Base-by-base conservation (phyloP, 1,140 invertebrate species). In the Hetaerina americana region DNA sequence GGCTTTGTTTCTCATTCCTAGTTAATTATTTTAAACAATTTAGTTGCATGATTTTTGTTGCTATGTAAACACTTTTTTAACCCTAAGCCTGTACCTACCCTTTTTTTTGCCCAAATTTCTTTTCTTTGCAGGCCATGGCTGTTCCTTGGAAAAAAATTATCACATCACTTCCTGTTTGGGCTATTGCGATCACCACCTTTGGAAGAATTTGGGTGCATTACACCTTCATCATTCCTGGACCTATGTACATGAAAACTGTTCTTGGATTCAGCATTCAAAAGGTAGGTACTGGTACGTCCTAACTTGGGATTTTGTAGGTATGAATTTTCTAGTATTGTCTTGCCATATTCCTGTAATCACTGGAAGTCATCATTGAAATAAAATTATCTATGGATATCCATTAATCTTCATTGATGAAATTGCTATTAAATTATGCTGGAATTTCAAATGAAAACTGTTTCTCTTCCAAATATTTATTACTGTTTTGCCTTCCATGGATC, bases 101-200 rank as follows among this genome's bases (percentile, higher is more conserved):
- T 24, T n/a, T 70, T 70, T 70, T 25, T 72, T 72, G 0, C 27
- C 18, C 26, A 15, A 10, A 71, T 72, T 27, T 26, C 66, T 26
- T 26, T 22, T 24, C 69, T 73, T 71, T 73, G 72, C 28, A 83
- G 84, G 77, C 77, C 71, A 75, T 83, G 76, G 76, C 78, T 40
- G 87, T 89, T 15, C 93, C 93, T 12, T 95, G 92, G 92, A 82
- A 80, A 66, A 79, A 84, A 5, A 92, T 96, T 67, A 81, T 95
- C 12, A 90, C 81, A 6, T 94, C 92, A 0, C 77, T 85, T 72
- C 89, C 93, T 10, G 89, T 92, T 5, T 94, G 91, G 92, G 88
- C 92, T 0, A 91, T 95, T 75, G 87, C 85, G 6, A 85, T 90
- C 31, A 90, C 89, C 0, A 90, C 88, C 0, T 90, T 89, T 75